Percentiles rank a stretch among this genome's conserved stretches.
These are phyloP conservation scores for Hermetia illucens DNA, from an alignment of 1,140 invertebrate genomes.

Conservation along the genomic window DNA sequence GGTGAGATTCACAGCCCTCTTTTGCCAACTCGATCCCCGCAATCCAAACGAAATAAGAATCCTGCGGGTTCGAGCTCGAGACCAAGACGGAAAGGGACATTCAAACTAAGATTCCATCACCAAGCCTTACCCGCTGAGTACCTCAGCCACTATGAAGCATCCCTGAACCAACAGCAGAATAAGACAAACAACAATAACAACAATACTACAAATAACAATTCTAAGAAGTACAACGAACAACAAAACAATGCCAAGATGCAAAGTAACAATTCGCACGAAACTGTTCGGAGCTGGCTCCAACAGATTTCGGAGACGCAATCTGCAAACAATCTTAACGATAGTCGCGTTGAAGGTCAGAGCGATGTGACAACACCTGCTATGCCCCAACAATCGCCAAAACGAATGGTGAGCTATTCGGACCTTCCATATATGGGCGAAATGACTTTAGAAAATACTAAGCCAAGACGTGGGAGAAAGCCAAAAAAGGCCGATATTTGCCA, in stretches of 20 bases:
- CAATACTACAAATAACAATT: background rate
- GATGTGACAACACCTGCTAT: constrained; percentile 15
- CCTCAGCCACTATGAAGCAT: constrained; percentile 61
- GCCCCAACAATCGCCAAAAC: constrained; percentile 9
- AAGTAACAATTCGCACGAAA: constrained; percentile 34
- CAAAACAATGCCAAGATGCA: constrained; percentile 15
- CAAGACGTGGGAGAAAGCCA: constrained; percentile 66
- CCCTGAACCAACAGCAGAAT: constrained; percentile 33
- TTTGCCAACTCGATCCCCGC: background rate
- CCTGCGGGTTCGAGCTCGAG: no score
- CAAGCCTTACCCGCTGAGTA: constrained; percentile 66
- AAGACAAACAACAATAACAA: constrained; percentile 14
- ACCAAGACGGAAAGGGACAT: constrained; percentile 44
- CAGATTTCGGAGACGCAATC: constrained; percentile 50
- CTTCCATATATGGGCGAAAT: constrained; percentile 83
- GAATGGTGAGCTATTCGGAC: constrained; percentile 58
- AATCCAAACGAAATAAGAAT: background rate
- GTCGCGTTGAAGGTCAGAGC: constrained; percentile 13
- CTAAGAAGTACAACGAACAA: no score
- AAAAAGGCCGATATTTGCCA: constrained; percentile 84
- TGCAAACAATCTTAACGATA: constrained; percentile 16
- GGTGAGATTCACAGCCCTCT: background rate
- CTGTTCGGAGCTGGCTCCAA: constrained; percentile 56
- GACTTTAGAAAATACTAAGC: constrained; percentile 71
- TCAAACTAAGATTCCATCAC: constrained; percentile 70